Base-by-base conservation (phyloP, 1,140 invertebrate genomes). In the Copidosoma floridanum region DNA sequence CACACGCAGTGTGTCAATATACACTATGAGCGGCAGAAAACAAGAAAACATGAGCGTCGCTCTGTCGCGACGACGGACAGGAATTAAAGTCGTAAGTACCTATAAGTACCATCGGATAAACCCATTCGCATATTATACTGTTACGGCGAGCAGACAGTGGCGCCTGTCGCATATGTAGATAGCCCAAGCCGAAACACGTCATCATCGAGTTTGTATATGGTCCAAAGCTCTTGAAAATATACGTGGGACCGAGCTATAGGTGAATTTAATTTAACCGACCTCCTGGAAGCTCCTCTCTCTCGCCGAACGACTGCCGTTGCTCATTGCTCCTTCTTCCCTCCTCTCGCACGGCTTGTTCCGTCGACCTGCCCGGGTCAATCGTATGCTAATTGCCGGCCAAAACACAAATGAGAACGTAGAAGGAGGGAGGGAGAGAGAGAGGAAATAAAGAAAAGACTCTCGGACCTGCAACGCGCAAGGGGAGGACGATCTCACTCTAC, bases 351-450 rank as follows among this genome's bases (percentile, higher is more conserved):
- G 41, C 24, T 57, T 21, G 35, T 11, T 57, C 35, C 16, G 44
- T 44, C 68, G 63, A 44, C 68, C 55, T 67, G 65, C 69, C 66
- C 70, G 72, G 78, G 76, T 80, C 77, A 80, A 80, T 80, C 75
- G 75, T 80, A 80, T 80, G 78, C 77, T 79, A 80, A 80, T 80
- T 80, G 75, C 72, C 72, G 70, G 60, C 77, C 72, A 73, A 78
- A 78, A 80, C 73, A 78, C 66, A 70, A 65, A 32, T 12, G 18
- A 16, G 26, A 10, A 20, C 16, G 46, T 14, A 7, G 32, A n/a
- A 47, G 57, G 11, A 55, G 7, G 40, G 32, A 37, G 21, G 37
- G 40, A 47, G 56, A 65, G 47, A 46, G 61, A 61, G 51, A 65
- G 43, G 37, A 48, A 65, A 60, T 60, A 62, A 67, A 59, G 67